These are phyloP conservation scores for Sipha flava DNA, from an alignment of 1,140 invertebrate genomes.

Conservation along the genomic window DNA sequence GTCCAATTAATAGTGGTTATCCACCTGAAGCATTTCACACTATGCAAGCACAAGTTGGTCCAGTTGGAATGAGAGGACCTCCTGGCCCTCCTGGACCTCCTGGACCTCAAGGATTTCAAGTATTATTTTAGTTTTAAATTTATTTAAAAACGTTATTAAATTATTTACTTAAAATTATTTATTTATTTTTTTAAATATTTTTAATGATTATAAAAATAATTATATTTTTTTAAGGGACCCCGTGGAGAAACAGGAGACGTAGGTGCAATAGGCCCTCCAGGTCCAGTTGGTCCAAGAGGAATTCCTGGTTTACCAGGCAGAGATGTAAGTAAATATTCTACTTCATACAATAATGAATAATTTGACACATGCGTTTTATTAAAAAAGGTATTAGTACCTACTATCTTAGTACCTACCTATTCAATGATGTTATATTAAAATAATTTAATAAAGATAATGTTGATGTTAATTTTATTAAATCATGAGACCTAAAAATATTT, in stretches of 20 bases:
- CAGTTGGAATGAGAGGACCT: slow-evolving; percentile 60
- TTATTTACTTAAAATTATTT: background rate
- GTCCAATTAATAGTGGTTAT: slow-evolving; percentile 47
- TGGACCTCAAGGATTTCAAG: slow-evolving; percentile 68
- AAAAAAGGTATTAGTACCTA: no score
- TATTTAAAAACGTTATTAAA: background rate
- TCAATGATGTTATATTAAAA: no score
- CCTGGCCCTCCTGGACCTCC: slow-evolving; percentile 59
- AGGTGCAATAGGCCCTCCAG: slow-evolving; percentile 54
- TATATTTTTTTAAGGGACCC: slow-evolving; percentile 41
- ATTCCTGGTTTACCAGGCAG: slow-evolving; percentile 63
- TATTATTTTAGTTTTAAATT: background rate
- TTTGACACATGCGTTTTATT: background rate
- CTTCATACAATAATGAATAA: no score
- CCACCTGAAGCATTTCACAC: slow-evolving; percentile 60
- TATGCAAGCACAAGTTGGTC: slow-evolving; percentile 67
- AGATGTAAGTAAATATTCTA: slow-evolving; percentile 53
- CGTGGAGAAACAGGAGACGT: slow-evolving; percentile 66
- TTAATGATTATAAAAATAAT: background rate
- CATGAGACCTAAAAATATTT: no score
- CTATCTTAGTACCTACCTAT: no score
- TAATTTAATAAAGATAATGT: no score
- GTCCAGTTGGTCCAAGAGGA: slow-evolving; percentile 56
- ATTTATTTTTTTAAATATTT: background rate
- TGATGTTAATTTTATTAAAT: no score